These are phyloP conservation scores for Pseudorectes ferrugineus DNA, from an alignment of 2,113 vertebrate genomes.

Conservation along the genomic window DNA sequence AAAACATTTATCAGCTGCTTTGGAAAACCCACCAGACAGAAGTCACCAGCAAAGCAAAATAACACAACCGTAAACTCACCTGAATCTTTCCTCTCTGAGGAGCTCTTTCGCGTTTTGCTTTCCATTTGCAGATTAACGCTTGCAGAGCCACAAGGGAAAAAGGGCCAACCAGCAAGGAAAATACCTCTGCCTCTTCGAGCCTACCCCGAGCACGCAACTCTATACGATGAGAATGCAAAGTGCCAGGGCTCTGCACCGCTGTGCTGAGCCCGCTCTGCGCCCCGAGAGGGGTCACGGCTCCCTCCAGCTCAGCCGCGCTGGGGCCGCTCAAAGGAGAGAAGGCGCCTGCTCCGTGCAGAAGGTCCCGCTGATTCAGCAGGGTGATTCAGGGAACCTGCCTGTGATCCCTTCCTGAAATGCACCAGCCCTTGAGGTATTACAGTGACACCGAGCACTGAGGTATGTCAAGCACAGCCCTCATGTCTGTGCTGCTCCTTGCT, in stretches of 20 bases:
- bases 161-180: neutral
- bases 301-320: neutral
- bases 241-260: neutral
- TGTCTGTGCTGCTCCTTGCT: neutral
- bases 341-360: neutral
- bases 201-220: neutral
- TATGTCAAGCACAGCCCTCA: neutral
- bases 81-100: neutral
- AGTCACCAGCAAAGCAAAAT: constrained; percentile 10
- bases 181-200: neutral
- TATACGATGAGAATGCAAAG: neutral
- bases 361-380: neutral
- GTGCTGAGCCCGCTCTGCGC: neutral
- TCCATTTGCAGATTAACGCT: neutral
- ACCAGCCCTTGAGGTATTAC: neutral
- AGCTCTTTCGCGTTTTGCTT: neutral
- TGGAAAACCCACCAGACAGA: neutral
- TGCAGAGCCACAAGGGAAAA: neutral
- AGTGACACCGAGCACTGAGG: neutral
- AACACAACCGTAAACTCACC: neutral
- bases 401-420: rapidly evolving
- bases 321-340: neutral
- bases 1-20: constrained; percentile 10
- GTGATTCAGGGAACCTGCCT: neutral
- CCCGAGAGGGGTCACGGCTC: neutral